These are phyloP conservation scores for Heliconius ethilla DNA, from an alignment of 2,888 invertebrate species.

Conservation along the genomic window DNA sequence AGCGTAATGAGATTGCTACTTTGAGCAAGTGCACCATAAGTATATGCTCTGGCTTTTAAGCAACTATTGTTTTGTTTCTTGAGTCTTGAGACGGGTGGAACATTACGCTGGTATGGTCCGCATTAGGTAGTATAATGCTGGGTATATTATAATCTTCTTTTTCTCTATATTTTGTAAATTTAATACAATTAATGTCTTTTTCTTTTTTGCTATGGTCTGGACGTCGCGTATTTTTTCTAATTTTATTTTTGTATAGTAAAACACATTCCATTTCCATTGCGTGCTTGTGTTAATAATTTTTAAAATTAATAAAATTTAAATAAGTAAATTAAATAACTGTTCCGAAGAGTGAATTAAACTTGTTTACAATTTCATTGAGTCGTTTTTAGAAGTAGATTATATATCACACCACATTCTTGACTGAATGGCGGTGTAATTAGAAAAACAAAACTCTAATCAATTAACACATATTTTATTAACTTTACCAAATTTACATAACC, in stretches of 20 bases:
- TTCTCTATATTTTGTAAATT: background rate
- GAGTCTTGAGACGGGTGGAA: slow-evolving; percentile 12
- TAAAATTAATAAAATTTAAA: too few species aligned
- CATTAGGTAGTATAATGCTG: slow-evolving; percentile 7
- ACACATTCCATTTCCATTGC: too few species aligned
- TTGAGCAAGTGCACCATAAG: slow-evolving; percentile 22
- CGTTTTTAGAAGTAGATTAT: too few species aligned
- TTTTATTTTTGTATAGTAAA: too few species aligned
- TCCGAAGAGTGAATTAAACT: too few species aligned
- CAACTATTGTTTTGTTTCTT: slow-evolving; percentile 24
- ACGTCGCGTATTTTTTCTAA: too few species aligned
- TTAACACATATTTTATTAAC: background rate
- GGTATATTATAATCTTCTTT: background rate
- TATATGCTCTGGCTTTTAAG: slow-evolving; percentile 24
- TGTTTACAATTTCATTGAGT: too few species aligned
- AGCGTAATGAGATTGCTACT: slow-evolving; percentile 29
- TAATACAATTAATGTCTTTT: background rate
- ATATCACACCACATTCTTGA: too few species aligned
- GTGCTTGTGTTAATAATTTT: too few species aligned
- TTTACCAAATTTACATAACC: background rate
- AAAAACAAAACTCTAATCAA: background rate
- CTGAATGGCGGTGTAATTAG: too few species aligned
- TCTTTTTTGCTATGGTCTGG: background rate
- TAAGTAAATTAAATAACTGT: too few species aligned
- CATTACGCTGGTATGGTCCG: slow-evolving; percentile 4